Conservation (phyloP, 2,797 vertebrate species). For the Furcifer pardalis region DNA sequence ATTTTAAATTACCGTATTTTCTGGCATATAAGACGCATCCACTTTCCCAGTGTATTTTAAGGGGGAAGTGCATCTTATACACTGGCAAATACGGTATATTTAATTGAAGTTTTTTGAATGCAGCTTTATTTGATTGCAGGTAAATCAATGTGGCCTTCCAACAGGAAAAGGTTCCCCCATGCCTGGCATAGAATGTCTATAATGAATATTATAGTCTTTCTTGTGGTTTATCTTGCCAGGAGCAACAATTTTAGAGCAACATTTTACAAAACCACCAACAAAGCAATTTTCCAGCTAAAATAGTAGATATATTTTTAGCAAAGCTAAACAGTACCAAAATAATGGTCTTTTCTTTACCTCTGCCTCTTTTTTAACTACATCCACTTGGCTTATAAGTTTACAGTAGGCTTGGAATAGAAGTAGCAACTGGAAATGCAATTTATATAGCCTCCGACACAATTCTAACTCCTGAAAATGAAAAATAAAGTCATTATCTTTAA, state of each 20-base stretch:
- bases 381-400: slow-evolving; percentile 94
- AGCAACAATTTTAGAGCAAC: too few relatives aligned
- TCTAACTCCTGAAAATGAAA: slow-evolving; percentile 89
- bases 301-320: neutral
- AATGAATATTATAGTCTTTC: neutral
- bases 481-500: slow-evolving; percentile 41
- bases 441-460: slow-evolving; percentile 94
- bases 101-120: too few relatives aligned
- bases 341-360: slow-evolving; percentile 81
- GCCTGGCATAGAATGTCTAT: neutral
- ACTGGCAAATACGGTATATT: too few relatives aligned
- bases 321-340: slow-evolving; percentile 17
- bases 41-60: too few relatives aligned
- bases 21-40: too few relatives aligned
- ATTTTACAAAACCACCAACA: neutral
- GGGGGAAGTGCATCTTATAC: too few relatives aligned
- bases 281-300: neutral
- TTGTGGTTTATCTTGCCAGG: neutral
- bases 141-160: too few relatives aligned
- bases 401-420: slow-evolving; percentile 98
- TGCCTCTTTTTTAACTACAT: slow-evolving; percentile 91
- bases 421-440: slow-evolving; percentile 96
- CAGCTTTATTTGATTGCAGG: too few relatives aligned
- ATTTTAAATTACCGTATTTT: too few relatives aligned
- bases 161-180: too few relatives aligned